Percentiles rank a stretch among this genome's conserved stretches.
phyloP scores from a whole-genome alignment of 1,140 invertebrate genomes.

The Drosophila murphyi region DNA sequence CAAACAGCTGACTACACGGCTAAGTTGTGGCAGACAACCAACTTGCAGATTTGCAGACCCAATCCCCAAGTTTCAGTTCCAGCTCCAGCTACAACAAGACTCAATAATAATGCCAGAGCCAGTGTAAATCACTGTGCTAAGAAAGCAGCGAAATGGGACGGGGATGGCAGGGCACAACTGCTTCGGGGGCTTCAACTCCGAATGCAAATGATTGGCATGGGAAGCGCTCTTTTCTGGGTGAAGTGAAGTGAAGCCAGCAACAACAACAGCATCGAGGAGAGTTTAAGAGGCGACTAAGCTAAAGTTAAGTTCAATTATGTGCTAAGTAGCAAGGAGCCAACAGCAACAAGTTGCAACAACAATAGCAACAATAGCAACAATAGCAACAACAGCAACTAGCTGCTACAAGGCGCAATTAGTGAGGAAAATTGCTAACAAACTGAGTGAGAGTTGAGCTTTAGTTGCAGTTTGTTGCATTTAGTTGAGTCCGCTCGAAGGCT shows the following conservation, averaged over 20 bases:
- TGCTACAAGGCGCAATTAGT: constrained; percentile 43
- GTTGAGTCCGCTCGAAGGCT: neutral
- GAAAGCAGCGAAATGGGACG: neutral
- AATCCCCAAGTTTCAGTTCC: neutral
- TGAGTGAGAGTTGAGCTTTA: constrained; percentile 36
- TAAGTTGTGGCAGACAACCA: neutral
- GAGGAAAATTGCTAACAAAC: constrained; percentile 45
- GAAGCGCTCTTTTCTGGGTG: constrained; percentile 58
- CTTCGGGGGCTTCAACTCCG: constrained; percentile 17
- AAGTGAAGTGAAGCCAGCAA: constrained; percentile 13
- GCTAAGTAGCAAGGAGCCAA: constrained; percentile 67
- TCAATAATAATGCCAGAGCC: constrained; percentile 71
- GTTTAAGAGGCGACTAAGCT: constrained; percentile 53
- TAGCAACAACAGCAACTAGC: constrained; percentile 14
- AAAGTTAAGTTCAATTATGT: constrained; percentile 75
- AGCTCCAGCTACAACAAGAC: constrained; percentile 37
- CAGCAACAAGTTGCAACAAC: constrained; percentile 16
- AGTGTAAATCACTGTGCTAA: constrained; percentile 64
- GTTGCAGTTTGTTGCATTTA: constrained; percentile 2
- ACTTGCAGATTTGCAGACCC: too few relatives aligned
- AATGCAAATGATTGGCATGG: constrained; percentile 80
- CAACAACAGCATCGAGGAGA: constrained; percentile 25
- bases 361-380: constrained; percentile 1
- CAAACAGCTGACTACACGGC: constrained; percentile 65
- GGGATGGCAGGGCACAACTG: neutral